A percentile compares a stretch with the other conserved stretches of the same genome.
Evolutionary conservation across 1,140 invertebrate species (phyloP).

Genomic region (Ips nitidus): DNA sequence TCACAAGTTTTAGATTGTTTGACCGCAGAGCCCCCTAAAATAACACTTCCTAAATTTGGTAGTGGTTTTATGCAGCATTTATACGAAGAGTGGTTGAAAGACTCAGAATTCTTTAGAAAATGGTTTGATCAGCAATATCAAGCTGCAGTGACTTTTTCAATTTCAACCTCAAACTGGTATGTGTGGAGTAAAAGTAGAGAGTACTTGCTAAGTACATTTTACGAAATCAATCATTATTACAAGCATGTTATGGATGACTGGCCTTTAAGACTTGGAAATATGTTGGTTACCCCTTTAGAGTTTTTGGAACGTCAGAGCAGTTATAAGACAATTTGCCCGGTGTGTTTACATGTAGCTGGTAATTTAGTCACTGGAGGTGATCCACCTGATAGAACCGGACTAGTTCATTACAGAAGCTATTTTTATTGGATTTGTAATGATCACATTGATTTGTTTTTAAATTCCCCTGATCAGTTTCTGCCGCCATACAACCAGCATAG

Average conservation of each 20-base stretch:
- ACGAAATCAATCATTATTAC: slow-evolving; percentile 42
- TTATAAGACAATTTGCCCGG: slow-evolving; percentile 58
- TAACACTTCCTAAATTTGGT: slow-evolving; percentile 49
- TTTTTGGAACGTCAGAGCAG: slow-evolving; percentile 55
- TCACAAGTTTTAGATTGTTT: slow-evolving; percentile 51
- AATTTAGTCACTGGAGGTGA: slow-evolving; percentile 50
- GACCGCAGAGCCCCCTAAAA: slow-evolving; percentile 44
- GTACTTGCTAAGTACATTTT: slow-evolving; percentile 45
- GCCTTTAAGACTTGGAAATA: slow-evolving; percentile 45
- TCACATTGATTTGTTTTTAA: slow-evolving; percentile 54
- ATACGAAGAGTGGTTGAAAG: slow-evolving; percentile 52
- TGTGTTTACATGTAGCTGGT: slow-evolving; percentile 55
- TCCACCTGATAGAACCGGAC: slow-evolving; percentile 55
- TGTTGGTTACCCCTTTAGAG: slow-evolving; percentile 54
- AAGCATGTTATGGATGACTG: slow-evolving; percentile 45
- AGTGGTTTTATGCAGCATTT: slow-evolving; percentile 52
- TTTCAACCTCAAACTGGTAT: slow-evolving; percentile 54
- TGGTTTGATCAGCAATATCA: slow-evolving; percentile 58
- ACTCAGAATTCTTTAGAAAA: slow-evolving; percentile 47
- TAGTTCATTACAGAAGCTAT: slow-evolving; percentile 56
- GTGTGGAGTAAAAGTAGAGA: slow-evolving; percentile 53
- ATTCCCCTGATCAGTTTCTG: slow-evolving; percentile 51
- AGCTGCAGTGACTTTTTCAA: slow-evolving; percentile 51
- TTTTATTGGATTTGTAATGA: slow-evolving; percentile 61
- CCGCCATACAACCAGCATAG: slow-evolving; percentile 42